A percentile compares a stretch with the other conserved stretches of the same genome.
phyloP scores from a whole-genome alignment of 2,888 invertebrate species.

The Abscondita cerata region DNA sequence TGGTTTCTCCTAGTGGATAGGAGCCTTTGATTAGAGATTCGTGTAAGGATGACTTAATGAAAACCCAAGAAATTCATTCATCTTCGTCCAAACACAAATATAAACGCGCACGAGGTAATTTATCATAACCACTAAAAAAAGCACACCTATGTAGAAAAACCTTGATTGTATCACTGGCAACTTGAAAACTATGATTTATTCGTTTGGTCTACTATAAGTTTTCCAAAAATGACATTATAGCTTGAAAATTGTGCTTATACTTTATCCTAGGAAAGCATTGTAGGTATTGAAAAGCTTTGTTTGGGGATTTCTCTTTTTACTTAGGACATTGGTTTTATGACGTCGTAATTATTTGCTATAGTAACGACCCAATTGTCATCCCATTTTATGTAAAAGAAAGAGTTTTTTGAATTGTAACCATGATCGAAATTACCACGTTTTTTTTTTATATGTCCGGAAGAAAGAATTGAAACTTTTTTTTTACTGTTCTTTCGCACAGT shows the following conservation, averaged over 20 bases:
- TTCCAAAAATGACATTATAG: background rate
- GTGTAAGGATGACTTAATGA: no score
- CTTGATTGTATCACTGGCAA: no score
- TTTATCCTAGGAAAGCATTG: no score
- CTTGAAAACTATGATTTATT: background rate
- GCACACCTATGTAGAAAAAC: no score
- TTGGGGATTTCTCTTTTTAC: no score
- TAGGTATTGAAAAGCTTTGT: no score
- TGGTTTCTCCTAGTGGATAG: no score
- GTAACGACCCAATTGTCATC: background rate
- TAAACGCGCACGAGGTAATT: no score
- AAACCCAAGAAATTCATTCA: no score
- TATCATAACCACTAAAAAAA: no score
- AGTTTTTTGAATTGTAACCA: background rate
- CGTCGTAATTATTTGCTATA: background rate
- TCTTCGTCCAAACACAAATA: no score
- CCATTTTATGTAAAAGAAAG: background rate
- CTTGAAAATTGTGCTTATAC: background rate
- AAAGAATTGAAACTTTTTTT: background rate
- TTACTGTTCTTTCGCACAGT: background rate
- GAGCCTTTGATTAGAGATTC: no score
- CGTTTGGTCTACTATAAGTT: background rate
- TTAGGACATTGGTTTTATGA: background rate
- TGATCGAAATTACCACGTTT: background rate
- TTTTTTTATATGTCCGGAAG: background rate